A percentile compares a stretch with the other conserved stretches of the same genome.
phyloP scores from a whole-genome alignment of 2,888 invertebrate genomes.

The Tenthredo scrophulariae region DNA sequence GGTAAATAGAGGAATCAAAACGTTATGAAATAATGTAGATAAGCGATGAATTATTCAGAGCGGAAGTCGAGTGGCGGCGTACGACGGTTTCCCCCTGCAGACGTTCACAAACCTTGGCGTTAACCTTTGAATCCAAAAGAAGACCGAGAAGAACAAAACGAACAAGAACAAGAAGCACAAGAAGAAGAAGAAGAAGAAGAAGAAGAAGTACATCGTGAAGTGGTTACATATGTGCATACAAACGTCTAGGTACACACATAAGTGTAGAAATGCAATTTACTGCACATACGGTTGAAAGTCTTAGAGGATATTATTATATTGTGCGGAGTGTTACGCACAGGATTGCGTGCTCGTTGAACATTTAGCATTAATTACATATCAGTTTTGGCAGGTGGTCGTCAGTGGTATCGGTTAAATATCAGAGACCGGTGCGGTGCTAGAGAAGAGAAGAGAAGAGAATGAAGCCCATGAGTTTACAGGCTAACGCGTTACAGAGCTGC shows the following conservation, averaged over 20 bases:
- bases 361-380: constrained; percentile 74
- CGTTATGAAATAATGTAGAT: constrained; percentile 41
- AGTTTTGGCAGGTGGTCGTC: constrained; percentile 73
- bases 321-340: constrained; percentile 54
- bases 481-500: not conserved
- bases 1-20: constrained; percentile 46
- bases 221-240: not conserved
- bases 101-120: constrained; percentile 3
- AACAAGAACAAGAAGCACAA: not conserved
- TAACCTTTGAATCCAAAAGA: constrained; percentile 35
- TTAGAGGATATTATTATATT: not conserved
- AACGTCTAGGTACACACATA: not conserved
- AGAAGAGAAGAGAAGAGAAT: not conserved
- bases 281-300: not conserved
- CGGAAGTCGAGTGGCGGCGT: constrained; percentile 43
- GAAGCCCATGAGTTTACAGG: not conserved
- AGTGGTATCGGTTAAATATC: constrained; percentile 70
- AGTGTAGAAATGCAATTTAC: constrained; percentile 15
- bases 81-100: not conserved
- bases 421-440: constrained; percentile 34
- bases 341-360: constrained; percentile 71
- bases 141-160: not conserved
- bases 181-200: not conserved
- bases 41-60: constrained; percentile 46
- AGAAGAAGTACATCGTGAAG: not conserved